Evolutionary conservation across 35 echinoderm and acorn worm genomes (phyloP), one percentile per base, ranked within the genome.

Genomic region (Apostichopus parvimensis): DNA sequence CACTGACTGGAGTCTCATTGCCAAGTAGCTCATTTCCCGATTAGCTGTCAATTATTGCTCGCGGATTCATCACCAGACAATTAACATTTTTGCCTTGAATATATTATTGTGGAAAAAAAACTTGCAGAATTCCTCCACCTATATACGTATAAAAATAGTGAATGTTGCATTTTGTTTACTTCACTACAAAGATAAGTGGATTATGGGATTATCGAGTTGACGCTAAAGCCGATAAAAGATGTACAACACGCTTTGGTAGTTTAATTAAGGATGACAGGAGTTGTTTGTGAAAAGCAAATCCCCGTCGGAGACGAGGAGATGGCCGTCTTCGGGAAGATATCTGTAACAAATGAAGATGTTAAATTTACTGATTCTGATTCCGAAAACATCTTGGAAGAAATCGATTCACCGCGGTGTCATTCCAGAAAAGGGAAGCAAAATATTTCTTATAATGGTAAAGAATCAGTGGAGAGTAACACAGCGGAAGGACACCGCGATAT

Each of bases 301-400:
- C 71, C 15, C 71, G n/a, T 6, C 17, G n/a, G 18, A 8, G 71
- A 22, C 71, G 18, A 68, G 64, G 18, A 68, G 5, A 75, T 75
- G 71, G n/a, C 18, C n/a, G 15, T 14, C 6, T 0, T 6, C 15
- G n/a, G 20, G 13, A 75, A 75, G 71, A 18, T 5, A 4, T 5
- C 13, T 21, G 53, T 58, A 0, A 15, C 5, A 14, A 55, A 60
- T 84, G 81, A 84, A 56, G 56, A 58, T 59, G 57, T 84, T 59
- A 84, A 56, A 59, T 84, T 84, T 18, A 84, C 81, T 58, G 54
- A 84, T 84, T 84, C 81, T 59, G 81, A 84, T 24, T 58, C 54
- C 52, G 81, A 84, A 21, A 58, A 3, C n/a, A 84, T 84, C 15
- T n/a, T 84, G 23, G 81, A 84, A 57, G 56, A 84, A 58, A 18